These are phyloP conservation scores for Clepsis dumicolana DNA, from an alignment of 2,888 invertebrate species.

Conservation along the genomic window DNA sequence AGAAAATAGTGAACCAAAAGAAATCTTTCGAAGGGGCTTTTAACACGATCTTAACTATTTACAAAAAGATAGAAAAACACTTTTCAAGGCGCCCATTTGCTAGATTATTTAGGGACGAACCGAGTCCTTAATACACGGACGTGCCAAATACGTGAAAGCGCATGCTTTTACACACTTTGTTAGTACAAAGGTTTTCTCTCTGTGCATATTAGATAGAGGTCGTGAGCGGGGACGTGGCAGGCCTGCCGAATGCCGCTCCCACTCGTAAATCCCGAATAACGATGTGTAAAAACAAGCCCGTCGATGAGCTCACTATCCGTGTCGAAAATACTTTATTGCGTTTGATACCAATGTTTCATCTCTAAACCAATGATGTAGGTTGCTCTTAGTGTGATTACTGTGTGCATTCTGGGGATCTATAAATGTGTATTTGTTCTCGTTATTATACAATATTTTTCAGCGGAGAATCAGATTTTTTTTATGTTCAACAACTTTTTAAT, in stretches of 20 bases:
- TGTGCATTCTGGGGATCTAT: not conserved
- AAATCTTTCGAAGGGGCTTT: conserved; percentile 61
- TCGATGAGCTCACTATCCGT: conserved; percentile 34
- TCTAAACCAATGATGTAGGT: conserved; percentile 21
- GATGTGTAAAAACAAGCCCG: conserved; percentile 54
- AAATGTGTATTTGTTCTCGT: not conserved
- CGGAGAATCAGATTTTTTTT: not conserved
- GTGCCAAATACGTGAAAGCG: conserved; percentile 68
- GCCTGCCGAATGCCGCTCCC: conserved; percentile 68
- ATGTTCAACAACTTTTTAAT: too few species aligned
- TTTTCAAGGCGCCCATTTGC: conserved; percentile 64
- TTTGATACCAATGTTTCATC: conserved; percentile 24
- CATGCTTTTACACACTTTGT: conserved; percentile 68
- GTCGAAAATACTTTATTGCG: conserved; percentile 35
- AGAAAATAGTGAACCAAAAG: conserved; percentile 46
- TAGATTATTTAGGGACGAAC: conserved; percentile 79
- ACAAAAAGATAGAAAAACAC: conserved; percentile 65
- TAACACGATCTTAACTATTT: conserved; percentile 66
- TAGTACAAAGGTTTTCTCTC: conserved; percentile 70
- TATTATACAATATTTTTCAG: not conserved
- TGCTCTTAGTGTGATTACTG: conserved; percentile 22
- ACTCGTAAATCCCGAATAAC: conserved; percentile 69
- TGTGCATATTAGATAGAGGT: conserved; percentile 76
- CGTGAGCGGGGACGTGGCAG: conserved; percentile 69
- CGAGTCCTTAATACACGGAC: conserved; percentile 65